Evolutionary conservation across 1,140 invertebrate species (phyloP).

Genomic region (Drosophila erecta): DNA sequence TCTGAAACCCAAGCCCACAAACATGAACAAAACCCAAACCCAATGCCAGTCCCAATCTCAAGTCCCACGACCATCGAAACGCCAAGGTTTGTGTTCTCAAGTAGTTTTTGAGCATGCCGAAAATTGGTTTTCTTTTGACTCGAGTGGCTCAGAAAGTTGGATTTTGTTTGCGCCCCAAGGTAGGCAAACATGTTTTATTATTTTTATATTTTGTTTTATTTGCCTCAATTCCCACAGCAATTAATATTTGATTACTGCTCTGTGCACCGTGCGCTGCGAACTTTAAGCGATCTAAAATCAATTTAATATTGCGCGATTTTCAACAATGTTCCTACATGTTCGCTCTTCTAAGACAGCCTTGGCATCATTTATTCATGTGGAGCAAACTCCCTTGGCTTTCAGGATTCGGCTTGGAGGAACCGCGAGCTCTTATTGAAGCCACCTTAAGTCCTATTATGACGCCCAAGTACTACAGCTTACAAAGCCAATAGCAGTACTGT

Average conservation of each 20-base stretch:
- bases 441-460: conserved; percentile 27
- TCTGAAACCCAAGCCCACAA: no score
- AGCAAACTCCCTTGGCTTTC: conserved; percentile 21
- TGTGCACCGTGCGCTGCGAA: neutral
- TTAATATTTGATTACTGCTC: conserved; percentile 41
- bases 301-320: conserved; percentile 15
- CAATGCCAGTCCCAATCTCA: neutral
- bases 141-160: conserved; percentile 50
- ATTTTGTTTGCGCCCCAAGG: conserved; percentile 35
- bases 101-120: conserved; percentile 53
- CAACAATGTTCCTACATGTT: conserved; percentile 6
- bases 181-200: conserved; percentile 34
- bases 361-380: conserved; percentile 31
- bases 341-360: neutral
- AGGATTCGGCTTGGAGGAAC: conserved; percentile 9
- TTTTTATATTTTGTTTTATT: conserved; percentile 35
- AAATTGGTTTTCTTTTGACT: conserved; percentile 72
- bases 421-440: conserved; percentile 12
- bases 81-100: conserved; percentile 60
- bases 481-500: neutral
- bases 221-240: conserved; percentile 44
- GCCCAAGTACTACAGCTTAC: conserved; percentile 5
- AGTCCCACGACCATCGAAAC: conserved; percentile 22
- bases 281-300: conserved; percentile 30
- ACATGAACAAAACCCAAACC: conserved; percentile 4